Evolutionary conservation across 2,113 vertebrate genomes (phyloP).

Genomic region (Pangasianodon gigas): DNA sequence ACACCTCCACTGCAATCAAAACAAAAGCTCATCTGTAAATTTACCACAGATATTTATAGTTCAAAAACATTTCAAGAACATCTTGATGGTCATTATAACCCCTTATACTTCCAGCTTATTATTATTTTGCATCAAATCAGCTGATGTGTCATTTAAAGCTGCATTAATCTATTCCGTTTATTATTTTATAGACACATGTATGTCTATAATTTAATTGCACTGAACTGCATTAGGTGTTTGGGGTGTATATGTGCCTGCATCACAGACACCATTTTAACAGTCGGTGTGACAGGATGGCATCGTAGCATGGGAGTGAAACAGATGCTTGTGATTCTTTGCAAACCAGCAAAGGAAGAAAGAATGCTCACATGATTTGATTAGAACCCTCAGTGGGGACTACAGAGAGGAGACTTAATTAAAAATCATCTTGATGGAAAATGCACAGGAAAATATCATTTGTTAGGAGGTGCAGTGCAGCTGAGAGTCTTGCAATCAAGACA

Average conservation of each 20-base stretch:
- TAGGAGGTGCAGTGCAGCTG: conserved; percentile 34
- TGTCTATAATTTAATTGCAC: neutral
- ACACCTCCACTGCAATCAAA: neutral
- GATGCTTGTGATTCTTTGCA: conserved; percentile 39
- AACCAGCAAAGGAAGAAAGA: conserved; percentile 34
- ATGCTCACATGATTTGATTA: conserved; percentile 66
- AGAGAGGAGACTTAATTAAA: conserved; percentile 73
- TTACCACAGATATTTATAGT: too few relatives aligned
- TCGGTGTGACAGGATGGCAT: conserved; percentile 23
- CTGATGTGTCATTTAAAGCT: neutral
- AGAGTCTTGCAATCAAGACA: conserved; percentile 39
- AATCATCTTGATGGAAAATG: conserved; percentile 73
- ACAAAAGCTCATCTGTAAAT: neutral
- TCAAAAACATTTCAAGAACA: neutral
- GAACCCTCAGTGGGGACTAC: conserved; percentile 62
- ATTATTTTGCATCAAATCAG: neutral
- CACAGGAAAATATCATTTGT: conserved; percentile 54
- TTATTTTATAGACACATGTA: neutral
- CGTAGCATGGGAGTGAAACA: conserved; percentile 25
- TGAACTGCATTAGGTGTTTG: neutral
- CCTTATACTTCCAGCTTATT: neutral
- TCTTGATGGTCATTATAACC: too few relatives aligned
- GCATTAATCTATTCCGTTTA: neutral
- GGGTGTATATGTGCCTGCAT: neutral
- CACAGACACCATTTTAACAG: neutral